Evolutionary conservation across 53 echinoderm and acorn worm genomes (phyloP), one percentile per base, ranked within the genome.

Genomic region (Glandiceps talaboti): DNA sequence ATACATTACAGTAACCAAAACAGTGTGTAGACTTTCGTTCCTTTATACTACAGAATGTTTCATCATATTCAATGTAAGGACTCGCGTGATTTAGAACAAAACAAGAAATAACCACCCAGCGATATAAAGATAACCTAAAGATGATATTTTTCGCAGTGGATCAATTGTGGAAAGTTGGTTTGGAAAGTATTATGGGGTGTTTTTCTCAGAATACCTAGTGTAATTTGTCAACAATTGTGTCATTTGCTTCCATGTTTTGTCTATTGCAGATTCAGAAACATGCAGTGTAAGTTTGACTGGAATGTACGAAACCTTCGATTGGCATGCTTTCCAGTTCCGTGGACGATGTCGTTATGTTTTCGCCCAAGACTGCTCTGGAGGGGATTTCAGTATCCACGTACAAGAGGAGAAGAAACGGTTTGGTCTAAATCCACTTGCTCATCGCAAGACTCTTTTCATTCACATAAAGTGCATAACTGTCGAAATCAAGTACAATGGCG

Each of bases 261-360:
- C 27, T 72, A 27, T 28, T 72, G 27, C 79, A 90, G 90, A 81
- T 73, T 81, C 85, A 14, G 84, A 82, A 77, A 85, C 82, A 0
- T 90, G 87, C 82, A 79, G 79, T 1, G 80, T 90, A 26, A 73
- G 74, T 1, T 75, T 29, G 1, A 31, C n/a, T 1, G 82, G 87
- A 30, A 73, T 76, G 20, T 80, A 87, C 79, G 0, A 26, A 1
- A 86, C 92, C 1, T 91, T 86, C 31, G 92, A 91, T 73, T 29
- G 74, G 26, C 79, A 85, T 79, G 28, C 33, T 6, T 91, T 82
- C 33, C 79, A 79, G 12, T 78, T 76, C 26, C 73, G 30, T 0
- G 92, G 92, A 29, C 77, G 86, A 30, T 92, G 92, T 64, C 89
- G 92, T 29, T 92, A 92, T 76, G 33, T 86, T 0, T 73, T 92